Percentiles rank a stretch among this genome's conserved stretches.
phyloP scores from a whole-genome alignment of 1,140 invertebrate genomes.

The Bombus sylvicola region DNA sequence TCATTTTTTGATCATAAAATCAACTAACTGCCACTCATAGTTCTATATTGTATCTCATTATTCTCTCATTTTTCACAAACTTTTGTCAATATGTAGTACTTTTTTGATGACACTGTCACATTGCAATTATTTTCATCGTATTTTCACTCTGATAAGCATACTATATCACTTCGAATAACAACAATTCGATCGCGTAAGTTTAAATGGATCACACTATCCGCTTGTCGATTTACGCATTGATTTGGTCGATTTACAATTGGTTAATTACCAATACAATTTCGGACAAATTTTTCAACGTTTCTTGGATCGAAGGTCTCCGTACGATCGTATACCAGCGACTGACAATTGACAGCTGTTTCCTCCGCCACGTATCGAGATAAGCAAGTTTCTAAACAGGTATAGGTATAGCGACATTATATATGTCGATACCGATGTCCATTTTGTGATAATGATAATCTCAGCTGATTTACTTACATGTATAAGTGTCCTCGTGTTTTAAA shows the following conservation, averaged over 20 bases:
- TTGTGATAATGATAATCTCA: constrained; percentile 3
- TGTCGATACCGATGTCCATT: neutral
- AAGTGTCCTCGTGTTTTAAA: neutral
- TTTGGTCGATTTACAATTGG: too few relatives aligned
- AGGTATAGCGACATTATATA: neutral
- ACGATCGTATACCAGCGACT: neutral
- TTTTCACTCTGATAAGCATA: neutral
- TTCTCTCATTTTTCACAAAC: neutral
- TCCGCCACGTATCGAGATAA: constrained; percentile 23
- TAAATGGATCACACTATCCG: neutral
- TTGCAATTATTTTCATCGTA: neutral
- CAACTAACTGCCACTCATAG: neutral
- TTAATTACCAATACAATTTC: neutral
- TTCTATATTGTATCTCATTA: neutral
- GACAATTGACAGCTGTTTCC: neutral
- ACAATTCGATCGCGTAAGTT: neutral
- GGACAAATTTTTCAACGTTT: neutral
- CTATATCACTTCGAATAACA: neutral
- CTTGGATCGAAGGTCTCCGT: neutral
- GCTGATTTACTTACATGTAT: neutral
- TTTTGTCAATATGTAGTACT: neutral
- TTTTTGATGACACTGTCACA: too few relatives aligned
- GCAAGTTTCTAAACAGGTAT: constrained; percentile 2
- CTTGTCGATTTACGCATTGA: neutral
- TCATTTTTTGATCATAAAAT: too few relatives aligned